Base-by-base conservation (phyloP, 1,140 invertebrate species). In the Augochlora pura region DNA sequence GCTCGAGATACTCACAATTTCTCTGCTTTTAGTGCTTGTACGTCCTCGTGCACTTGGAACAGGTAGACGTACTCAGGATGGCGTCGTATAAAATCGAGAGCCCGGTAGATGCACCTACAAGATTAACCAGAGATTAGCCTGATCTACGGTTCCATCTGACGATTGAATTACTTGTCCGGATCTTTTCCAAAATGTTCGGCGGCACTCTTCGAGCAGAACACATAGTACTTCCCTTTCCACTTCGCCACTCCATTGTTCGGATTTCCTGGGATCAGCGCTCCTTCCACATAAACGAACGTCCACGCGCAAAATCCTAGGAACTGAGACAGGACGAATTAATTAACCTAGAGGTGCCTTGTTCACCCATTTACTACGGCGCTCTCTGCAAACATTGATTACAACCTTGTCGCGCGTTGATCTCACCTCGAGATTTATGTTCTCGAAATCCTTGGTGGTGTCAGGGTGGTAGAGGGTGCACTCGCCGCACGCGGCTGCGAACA, bases 221-320 rank as follows among this genome's bases (percentile, higher is more conserved):
- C 94, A 83, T 94, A 96, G 70, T 94, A 93, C 65, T 92, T 93
- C 8, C 92, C 93, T 52, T 93, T 89, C 88, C 91, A 93, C 80
- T 93, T 92, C 21, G 93, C 93, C 0, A 95, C 85, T 16, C 95
- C 96, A 25, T 96, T 93, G 74, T 94, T 95, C 57, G 95, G 93
- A 90, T 96, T 96, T 42, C 94, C 94, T 0, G 95, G 95, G 54
- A 96, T 93, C 16, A 96, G 87, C 3, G 94, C 94, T 5, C 96
- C 96, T 32, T 93, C 90, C 5, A 93, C 93, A 39, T 93, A 84
- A 4, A 95, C 94, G 32, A 96, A 88, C 69, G 92, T 94, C 92
- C 93, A 94, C 0, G 94, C 92, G 86, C 95, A 96, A 88, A 96
- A 96, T 66, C 96, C 95, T 81, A 95, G 88, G 88, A 94, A 95